phyloP scores from a whole-genome alignment of 2,113 vertebrate species.

The Carassius auratus region DNA sequence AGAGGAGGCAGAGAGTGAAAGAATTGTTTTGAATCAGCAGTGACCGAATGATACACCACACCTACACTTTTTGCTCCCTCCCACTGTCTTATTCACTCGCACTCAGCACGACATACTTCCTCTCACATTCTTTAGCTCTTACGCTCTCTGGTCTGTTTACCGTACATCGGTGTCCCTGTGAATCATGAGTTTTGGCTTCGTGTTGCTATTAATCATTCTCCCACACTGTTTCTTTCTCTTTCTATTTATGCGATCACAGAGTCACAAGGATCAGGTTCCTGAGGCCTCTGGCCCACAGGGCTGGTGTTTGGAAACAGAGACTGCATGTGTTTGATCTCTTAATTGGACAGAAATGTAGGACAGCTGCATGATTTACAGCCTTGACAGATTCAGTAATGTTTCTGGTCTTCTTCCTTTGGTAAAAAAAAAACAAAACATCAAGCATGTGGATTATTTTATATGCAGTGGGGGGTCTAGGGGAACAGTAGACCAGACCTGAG shows the following conservation, averaged over 20 bases:
- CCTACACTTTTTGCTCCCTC: background rate
- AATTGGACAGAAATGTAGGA: background rate
- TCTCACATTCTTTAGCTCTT: conserved; percentile 13
- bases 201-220: background rate
- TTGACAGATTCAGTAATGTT: background rate
- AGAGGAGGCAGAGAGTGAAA: background rate
- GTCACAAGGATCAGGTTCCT: background rate
- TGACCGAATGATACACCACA: background rate
- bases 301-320: background rate
- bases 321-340: background rate
- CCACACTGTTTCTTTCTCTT: background rate
- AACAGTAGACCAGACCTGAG: background rate
- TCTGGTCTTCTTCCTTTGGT: background rate
- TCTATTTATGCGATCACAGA: background rate
- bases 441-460: background rate
- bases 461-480: too few species aligned
- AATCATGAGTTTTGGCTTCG: background rate
- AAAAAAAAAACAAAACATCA: background rate
- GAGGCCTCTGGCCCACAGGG: too few species aligned
- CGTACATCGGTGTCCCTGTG: conserved; percentile 17
- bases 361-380: background rate
- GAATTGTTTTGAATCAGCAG: background rate
- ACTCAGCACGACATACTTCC: background rate
- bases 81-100: background rate
- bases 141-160: conserved; percentile 10